phyloP scores from a whole-genome alignment of 2,888 invertebrate species.

The Xiphydria camelus region DNA sequence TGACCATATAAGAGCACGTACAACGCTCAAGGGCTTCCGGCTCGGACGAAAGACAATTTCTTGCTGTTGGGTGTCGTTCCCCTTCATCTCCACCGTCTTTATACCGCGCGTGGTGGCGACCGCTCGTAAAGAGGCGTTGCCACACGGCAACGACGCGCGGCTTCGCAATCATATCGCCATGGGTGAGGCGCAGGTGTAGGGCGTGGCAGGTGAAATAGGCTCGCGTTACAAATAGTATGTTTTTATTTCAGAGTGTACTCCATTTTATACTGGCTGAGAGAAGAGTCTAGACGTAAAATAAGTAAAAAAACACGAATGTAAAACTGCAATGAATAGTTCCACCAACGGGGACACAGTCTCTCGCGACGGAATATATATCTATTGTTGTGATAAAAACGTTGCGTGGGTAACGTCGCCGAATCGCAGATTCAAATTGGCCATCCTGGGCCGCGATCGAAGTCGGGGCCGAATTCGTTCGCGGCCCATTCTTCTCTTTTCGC shows the following conservation, averaged over 20 bases:
- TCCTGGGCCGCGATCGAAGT: slow-evolving; percentile 46
- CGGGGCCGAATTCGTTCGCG: slow-evolving; percentile 40
- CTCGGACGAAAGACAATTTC: too few relatives aligned
- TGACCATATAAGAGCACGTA: too few relatives aligned
- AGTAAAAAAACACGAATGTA: slow-evolving; percentile 47
- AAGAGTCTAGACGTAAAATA: slow-evolving; percentile 43
- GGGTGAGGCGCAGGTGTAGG: too few relatives aligned
- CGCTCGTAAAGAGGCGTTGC: too few relatives aligned
- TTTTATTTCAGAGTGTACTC: slow-evolving; percentile 31
- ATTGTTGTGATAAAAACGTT: slow-evolving; percentile 22
- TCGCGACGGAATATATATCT: slow-evolving; percentile 13
- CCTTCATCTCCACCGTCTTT: too few relatives aligned
- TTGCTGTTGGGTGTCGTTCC: too few relatives aligned
- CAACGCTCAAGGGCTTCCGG: too few relatives aligned
- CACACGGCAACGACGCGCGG: too few relatives aligned
- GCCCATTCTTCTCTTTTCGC: slow-evolving; percentile 23
- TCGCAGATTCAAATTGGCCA: slow-evolving; percentile 40
- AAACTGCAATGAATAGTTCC: slow-evolving; percentile 39
- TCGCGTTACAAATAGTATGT: slow-evolving; percentile 30
- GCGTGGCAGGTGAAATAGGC: neutral
- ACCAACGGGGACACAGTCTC: slow-evolving; percentile 32
- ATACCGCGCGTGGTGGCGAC: too few relatives aligned
- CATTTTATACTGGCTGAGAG: slow-evolving; percentile 45
- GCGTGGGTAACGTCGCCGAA: slow-evolving; percentile 25
- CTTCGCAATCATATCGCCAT: too few relatives aligned